These are phyloP conservation scores for Girardinichthys multiradiatus DNA, from an alignment of 2,113 vertebrate genomes.

Conservation along the genomic window DNA sequence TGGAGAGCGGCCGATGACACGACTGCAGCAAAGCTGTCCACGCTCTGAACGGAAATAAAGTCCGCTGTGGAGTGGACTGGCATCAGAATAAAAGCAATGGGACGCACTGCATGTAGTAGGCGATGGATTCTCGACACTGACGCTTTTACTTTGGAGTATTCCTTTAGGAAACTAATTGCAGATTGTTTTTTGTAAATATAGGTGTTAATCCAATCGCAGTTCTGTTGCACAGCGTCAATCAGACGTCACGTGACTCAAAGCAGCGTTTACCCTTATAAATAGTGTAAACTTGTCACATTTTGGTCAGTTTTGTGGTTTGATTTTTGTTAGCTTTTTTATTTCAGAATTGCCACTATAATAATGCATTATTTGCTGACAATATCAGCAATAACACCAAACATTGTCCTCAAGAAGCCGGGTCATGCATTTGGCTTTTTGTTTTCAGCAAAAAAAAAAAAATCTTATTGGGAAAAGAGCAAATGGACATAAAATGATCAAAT, in stretches of 20 bases:
- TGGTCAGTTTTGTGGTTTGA: neutral
- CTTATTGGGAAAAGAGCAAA: too few species aligned
- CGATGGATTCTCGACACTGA: neutral
- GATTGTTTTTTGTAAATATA: neutral
- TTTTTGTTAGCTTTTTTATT: neutral
- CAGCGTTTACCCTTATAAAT: neutral
- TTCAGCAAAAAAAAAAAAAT: too few species aligned
- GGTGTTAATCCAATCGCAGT: conserved; percentile 23
- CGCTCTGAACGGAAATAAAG: neutral
- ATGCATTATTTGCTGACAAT: neutral
- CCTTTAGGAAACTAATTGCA: neutral
- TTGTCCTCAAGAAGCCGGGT: neutral
- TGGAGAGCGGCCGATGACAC: conserved; percentile 32
- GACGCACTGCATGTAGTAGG: too few species aligned
- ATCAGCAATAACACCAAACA: neutral
- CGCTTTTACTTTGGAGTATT: conserved; percentile 32
- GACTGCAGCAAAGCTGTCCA: conserved; percentile 22
- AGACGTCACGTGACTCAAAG: conserved; percentile 62
- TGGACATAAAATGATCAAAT: too few species aligned
- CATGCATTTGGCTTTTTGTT: too few species aligned
- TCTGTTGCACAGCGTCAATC: conserved; percentile 19
- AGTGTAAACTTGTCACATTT: neutral
- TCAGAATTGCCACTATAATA: neutral
- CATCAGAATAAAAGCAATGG: conserved; percentile 47
- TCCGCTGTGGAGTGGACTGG: neutral